phyloP scores from a whole-genome alignment of 2,888 invertebrate genomes.

The Agrochola lychnidis region DNA sequence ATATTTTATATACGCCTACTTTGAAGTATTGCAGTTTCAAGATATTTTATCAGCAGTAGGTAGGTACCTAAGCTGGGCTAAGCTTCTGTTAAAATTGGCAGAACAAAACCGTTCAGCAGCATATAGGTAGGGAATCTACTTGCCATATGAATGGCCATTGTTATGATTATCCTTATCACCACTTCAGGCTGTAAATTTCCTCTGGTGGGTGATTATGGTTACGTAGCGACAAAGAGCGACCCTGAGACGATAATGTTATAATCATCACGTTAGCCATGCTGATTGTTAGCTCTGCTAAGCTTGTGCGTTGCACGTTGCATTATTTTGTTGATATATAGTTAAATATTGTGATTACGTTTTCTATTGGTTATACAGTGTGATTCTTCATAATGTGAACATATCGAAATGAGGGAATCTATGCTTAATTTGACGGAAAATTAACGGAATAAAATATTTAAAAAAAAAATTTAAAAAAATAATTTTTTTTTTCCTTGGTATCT shows the following conservation, averaged over 20 bases:
- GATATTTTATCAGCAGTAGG: neutral
- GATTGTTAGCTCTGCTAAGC: conserved; percentile 22
- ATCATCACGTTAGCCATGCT: conserved; percentile 30
- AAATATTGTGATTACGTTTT: no score
- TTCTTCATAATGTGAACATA: no score
- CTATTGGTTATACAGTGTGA: no score
- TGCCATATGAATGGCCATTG: conserved; percentile 34
- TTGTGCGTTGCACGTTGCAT: neutral
- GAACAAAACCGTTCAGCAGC: neutral
- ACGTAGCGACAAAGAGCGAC: conserved; percentile 24
- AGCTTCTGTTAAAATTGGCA: neutral
- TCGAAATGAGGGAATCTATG: no score
- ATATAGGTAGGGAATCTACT: neutral
- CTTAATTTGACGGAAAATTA: no score
- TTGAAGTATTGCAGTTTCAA: neutral
- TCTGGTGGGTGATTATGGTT: conserved; percentile 22
- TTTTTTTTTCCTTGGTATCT: no score
- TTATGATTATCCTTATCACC: conserved; percentile 46
- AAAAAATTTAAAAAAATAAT: no score
- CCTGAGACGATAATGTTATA: conserved; percentile 35
- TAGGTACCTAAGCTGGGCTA: neutral
- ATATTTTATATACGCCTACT: neutral
- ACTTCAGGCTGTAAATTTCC: conserved; percentile 54
- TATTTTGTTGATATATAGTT: neutral
- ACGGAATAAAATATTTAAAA: no score